phyloP scores from a whole-genome alignment of 2,888 invertebrate species.

The Noctua fimbriata region DNA sequence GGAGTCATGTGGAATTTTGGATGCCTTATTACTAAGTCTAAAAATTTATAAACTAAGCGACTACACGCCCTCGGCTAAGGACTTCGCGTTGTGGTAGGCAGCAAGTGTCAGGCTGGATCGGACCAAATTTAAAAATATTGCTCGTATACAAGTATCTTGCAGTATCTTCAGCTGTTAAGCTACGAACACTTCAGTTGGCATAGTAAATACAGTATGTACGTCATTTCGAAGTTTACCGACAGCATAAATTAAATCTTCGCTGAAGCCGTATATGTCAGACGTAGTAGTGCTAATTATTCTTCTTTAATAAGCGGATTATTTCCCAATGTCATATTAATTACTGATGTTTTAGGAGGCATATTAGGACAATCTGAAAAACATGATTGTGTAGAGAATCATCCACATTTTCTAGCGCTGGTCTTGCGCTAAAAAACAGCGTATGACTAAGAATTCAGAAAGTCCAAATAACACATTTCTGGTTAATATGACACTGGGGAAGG shows the following conservation, averaged over 20 bases:
- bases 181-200: background rate
- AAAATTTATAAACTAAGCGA: background rate
- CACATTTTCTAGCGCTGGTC: background rate
- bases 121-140: background rate
- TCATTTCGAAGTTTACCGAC: background rate
- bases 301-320: slow-evolving; percentile 44
- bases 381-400: background rate
- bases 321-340: slow-evolving; percentile 38
- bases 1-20: background rate
- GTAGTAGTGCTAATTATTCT: slow-evolving; percentile 31
- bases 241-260: slow-evolving; percentile 23
- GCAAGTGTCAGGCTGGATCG: background rate
- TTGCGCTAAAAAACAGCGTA: background rate
- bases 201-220: background rate
- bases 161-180: background rate
- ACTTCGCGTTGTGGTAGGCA: too few species aligned
- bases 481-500: background rate
- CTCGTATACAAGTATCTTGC: background rate
- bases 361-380: too few species aligned
- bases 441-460: background rate
- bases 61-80: background rate
- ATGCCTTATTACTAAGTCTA: background rate
- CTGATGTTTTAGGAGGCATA: background rate
- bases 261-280: slow-evolving; percentile 39
- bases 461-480: slow-evolving; percentile 10